Evolutionary conservation across 2,113 vertebrate genomes (phyloP).

Genomic region (Anser cygnoides): DNA sequence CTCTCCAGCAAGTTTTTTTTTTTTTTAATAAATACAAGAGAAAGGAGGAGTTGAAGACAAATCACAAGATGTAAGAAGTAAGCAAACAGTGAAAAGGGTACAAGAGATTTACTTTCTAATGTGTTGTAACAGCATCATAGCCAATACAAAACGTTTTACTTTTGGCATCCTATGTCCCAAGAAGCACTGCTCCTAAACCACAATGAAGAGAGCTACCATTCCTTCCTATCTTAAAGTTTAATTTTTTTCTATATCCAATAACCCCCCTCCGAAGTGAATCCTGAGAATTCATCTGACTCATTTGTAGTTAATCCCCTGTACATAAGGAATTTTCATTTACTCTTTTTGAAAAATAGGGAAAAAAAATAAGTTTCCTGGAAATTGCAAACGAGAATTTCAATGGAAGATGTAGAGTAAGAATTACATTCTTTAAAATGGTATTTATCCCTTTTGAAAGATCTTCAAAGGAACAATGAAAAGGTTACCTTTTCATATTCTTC

Average conservation of each 20-base stretch:
- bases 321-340: background rate
- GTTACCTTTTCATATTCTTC: constrained; percentile 98
- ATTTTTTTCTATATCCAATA: background rate
- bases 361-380: background rate
- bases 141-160: background rate
- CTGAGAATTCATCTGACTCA: background rate
- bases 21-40: background rate
- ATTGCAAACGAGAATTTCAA: background rate
- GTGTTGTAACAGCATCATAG: background rate
- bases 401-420: background rate
- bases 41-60: background rate
- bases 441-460: background rate
- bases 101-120: background rate
- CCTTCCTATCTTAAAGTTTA: background rate
- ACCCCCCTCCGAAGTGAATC: background rate
- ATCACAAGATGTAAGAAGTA: background rate
- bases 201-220: background rate
- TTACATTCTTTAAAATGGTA: background rate
- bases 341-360: background rate
- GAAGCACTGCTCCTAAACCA: background rate
- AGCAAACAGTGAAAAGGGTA: background rate
- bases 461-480: background rate
- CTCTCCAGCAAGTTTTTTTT: background rate
- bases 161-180: background rate
- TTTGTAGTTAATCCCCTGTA: background rate